Evolutionary conservation across 1,140 invertebrate genomes (phyloP).

Genomic region (Xylocopa sonorina): DNA sequence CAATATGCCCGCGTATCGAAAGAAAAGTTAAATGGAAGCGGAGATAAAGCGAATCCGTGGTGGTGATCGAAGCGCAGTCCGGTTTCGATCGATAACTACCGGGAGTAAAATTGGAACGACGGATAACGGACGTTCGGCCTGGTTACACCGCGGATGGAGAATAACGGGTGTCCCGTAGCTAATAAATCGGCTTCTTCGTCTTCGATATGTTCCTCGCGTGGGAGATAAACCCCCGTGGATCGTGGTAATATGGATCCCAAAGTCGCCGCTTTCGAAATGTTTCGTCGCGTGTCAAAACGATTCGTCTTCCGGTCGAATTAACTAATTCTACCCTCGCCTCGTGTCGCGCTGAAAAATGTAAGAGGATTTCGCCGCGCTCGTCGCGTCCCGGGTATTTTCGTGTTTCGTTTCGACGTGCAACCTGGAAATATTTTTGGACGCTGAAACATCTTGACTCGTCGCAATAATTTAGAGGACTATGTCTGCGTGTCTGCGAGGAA

Average conservation of each 20-base stretch:
- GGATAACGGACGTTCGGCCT: constrained; percentile 59
- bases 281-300: constrained; percentile 2
- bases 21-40: background rate
- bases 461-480: too few relatives aligned
- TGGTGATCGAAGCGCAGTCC: constrained; percentile 43
- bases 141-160: constrained; percentile 42
- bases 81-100: constrained; percentile 49
- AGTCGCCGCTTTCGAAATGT: background rate
- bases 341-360: background rate
- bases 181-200: constrained; percentile 58
- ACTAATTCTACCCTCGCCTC: background rate
- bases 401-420: background rate
- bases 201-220: background rate
- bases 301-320: background rate
- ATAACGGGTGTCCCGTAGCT: constrained; percentile 55
- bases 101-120: constrained; percentile 53
- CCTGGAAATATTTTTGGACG: background rate
- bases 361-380: background rate
- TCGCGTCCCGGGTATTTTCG: background rate
- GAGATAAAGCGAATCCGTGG: constrained; percentile 53
- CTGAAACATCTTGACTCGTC: background rate
- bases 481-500: background rate
- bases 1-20: background rate
- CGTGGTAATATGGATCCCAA: too few relatives aligned
- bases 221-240: background rate